phyloP scores from a whole-genome alignment of 2,113 vertebrate species.

The Acinonyx jubatus region DNA sequence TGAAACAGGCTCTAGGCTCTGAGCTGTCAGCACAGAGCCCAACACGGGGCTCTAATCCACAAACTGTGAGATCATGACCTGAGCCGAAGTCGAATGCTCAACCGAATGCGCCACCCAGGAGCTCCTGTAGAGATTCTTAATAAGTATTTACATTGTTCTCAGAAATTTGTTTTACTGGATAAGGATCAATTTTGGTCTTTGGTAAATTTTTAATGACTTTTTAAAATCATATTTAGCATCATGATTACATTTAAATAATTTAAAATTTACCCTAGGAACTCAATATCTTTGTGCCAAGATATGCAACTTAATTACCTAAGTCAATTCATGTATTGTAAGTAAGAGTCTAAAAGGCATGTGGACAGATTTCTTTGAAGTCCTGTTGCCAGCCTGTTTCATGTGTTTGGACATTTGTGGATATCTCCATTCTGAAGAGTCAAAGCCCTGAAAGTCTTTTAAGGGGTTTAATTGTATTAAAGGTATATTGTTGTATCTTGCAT shows the following conservation, averaged over 20 bases:
- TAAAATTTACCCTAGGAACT: slow-evolving; percentile 18
- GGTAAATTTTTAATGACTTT: slow-evolving; percentile 37
- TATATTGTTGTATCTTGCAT: background rate
- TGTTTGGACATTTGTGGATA: background rate
- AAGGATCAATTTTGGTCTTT: slow-evolving; percentile 14
- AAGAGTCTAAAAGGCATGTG: background rate
- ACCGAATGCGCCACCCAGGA: too few species aligned
- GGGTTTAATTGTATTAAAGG: background rate
- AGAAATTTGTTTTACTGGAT: background rate
- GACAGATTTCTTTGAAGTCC: slow-evolving; percentile 2
- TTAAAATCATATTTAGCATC: background rate
- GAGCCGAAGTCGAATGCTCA: too few species aligned
- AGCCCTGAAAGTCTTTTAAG: background rate
- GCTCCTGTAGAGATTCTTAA: background rate
- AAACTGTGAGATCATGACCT: too few species aligned
- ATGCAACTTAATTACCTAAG: slow-evolving; percentile 28
- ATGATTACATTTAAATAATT: slow-evolving; percentile 37
- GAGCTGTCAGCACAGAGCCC: too few species aligned
- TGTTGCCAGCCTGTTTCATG: background rate
- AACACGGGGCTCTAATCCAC: too few species aligned
- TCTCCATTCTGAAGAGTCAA: background rate
- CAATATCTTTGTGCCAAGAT: slow-evolving; percentile 10
- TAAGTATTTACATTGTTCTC: slow-evolving; percentile 19
- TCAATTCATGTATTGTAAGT: background rate
- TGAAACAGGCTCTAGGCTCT: too few species aligned